Base-by-base conservation (phyloP, 2,113 vertebrate genomes). In the Tetraodon nigroviridis region DNA sequence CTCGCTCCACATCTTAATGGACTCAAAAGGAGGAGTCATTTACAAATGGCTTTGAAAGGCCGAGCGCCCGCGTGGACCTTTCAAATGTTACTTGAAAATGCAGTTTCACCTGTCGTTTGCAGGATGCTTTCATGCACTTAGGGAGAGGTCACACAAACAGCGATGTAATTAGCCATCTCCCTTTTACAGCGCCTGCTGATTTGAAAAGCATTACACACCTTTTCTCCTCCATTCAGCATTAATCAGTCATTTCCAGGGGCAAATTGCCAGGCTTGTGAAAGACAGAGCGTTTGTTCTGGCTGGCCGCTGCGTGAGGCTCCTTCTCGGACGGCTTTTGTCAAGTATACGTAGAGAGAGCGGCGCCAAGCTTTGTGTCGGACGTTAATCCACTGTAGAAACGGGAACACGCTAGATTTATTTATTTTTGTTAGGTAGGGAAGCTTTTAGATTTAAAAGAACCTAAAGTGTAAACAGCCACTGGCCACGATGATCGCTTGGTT, bases 11-110 rank as follows among this genome's bases (percentile, higher is more conserved):
- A 74, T 88, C 78, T 83, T 90, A 91, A 92, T 91, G 88, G 87
- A 90, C 52, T 86, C 86, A 86, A 76, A 88, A 83, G 85, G 80
- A 86, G 84, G 89, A 88, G 82, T 91, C 82, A 82, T 89, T 89
- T 91, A 88, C 88, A 86, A 88, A 89, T 88, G 81, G 80, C 80
- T 89, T 88, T 88, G 90, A 89, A 87, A 84, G 82, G 75, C 87
- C 83, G 87, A 90, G 89, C 86, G 83, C 85, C 78, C 72, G 69
- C 72, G 73, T 41, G 82, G 82, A 86, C 84, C 82, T 85, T 84
- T 86, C 78, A 84, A 90, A 88, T 89, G 79, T 87, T 84, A 84
- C 86, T 85, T 85, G 75, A 86, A 84, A 91, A 88, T 86, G 73
- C 85, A 85, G 87, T 90, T 90, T 84, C 87, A 89, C 85, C 84